phyloP scores from a whole-genome alignment of 2,797 vertebrate genomes.

The Smutsia temminckii region DNA sequence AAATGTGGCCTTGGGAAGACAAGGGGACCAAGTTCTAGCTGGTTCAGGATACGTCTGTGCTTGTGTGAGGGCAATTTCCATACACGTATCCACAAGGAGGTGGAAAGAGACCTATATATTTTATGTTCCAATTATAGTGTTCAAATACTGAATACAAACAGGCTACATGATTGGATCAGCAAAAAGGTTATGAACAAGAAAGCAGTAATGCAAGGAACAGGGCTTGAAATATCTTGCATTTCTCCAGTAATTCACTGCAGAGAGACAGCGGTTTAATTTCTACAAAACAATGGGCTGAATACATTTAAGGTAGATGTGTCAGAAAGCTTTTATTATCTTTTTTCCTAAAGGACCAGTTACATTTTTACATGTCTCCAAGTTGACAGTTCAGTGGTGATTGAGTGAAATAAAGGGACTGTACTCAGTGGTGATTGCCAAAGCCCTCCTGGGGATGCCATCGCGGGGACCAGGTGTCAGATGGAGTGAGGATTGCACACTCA shows the following conservation, averaged over 20 bases:
- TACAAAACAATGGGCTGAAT: not conserved
- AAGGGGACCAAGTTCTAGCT: not conserved
- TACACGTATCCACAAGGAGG: not conserved
- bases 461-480: not conserved
- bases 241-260: slow-evolving; percentile 24
- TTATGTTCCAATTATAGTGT: slow-evolving; percentile 17
- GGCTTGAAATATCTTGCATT: not conserved
- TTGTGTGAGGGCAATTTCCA: not conserved
- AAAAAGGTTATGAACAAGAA: not conserved
- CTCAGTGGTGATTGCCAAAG: not conserved
- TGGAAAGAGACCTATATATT: slow-evolving; percentile 20
- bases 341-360: not conserved
- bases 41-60: not conserved
- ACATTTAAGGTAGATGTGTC: not conserved
- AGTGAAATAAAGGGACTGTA: not conserved
- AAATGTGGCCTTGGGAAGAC: not conserved
- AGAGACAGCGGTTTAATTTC: slow-evolving; percentile 10
- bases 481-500: accelerated
- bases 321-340: not conserved
- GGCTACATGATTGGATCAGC: not conserved
- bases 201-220: not conserved
- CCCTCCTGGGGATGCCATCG: not conserved
- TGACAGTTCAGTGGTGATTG: not conserved
- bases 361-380: not conserved
- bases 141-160: slow-evolving; percentile 44